A percentile compares a stretch with the other conserved stretches of the same genome.
Conservation (phyloP, 2,797 vertebrate species). For the Odontamblyopus lacepedii region DNA sequence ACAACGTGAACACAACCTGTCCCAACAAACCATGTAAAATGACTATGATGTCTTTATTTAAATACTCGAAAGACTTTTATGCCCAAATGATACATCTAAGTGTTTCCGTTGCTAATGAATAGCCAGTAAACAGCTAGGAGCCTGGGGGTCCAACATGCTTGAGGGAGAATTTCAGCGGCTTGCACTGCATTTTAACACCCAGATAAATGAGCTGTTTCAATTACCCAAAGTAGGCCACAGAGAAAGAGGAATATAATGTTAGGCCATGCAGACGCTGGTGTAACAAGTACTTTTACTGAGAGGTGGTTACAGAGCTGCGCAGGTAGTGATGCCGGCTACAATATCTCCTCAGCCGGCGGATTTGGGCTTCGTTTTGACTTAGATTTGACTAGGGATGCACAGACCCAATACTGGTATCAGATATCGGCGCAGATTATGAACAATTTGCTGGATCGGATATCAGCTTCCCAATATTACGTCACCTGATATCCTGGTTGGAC, state of each 20-base stretch:
- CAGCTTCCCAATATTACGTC: too few species aligned
- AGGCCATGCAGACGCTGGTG: not conserved
- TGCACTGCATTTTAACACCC: slow-evolving; percentile 13
- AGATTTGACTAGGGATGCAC: too few species aligned
- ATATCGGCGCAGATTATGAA: too few species aligned
- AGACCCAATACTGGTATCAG: too few species aligned
- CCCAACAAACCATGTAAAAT: slow-evolving; percentile 17
- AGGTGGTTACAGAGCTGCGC: not conserved
- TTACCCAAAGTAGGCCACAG: slow-evolving; percentile 9
- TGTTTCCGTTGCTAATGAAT: slow-evolving; percentile 33
- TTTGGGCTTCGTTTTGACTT: too few species aligned
- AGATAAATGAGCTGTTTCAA: slow-evolving; percentile 12
- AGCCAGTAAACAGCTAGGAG: slow-evolving; percentile 13
- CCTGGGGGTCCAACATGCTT: not conserved
- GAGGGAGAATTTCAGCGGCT: not conserved
- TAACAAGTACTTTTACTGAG: too few species aligned
- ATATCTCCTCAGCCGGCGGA: not conserved
- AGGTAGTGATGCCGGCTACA: not conserved
- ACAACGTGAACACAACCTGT: too few species aligned
- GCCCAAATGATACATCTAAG: not conserved
- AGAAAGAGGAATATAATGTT: not conserved
- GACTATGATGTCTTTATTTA: slow-evolving; percentile 19
- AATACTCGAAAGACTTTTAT: slow-evolving; percentile 3
- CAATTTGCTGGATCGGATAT: too few species aligned
- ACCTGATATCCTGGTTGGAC: too few species aligned